Conservation (phyloP, 2,797 vertebrate genomes). For the Peromyscus melanophrys region DNA sequence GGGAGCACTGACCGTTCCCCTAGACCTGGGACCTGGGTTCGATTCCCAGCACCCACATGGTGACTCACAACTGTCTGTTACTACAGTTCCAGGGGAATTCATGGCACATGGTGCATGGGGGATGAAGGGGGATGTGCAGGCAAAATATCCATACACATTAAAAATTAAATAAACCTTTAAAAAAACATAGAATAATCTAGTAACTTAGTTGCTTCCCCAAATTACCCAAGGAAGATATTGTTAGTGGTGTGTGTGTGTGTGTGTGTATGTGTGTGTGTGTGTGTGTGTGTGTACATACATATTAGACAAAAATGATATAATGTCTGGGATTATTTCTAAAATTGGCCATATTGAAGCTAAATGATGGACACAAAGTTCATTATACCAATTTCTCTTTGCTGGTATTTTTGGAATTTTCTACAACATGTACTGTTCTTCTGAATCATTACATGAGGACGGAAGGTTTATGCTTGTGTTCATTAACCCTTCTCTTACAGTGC, state of each 20-base stretch:
- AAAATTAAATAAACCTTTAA: background rate
- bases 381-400: constrained; percentile 6
- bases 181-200: background rate
- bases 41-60: background rate
- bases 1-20: background rate
- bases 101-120: background rate
- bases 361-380: background rate
- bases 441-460: constrained; percentile 52
- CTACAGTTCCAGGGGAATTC: background rate
- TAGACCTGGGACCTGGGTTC: background rate
- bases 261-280: background rate
- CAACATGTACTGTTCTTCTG: constrained; percentile 39
- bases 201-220: constrained; percentile 58
- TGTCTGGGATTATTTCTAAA: constrained; percentile 50
- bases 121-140: background rate
- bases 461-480: constrained; percentile 67
- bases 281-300: background rate
- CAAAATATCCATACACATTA: background rate
- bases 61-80: background rate
- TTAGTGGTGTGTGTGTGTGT: background rate
- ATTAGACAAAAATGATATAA: constrained; percentile 14
- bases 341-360: constrained; percentile 36
- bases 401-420: constrained; percentile 54
- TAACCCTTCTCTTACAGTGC: constrained; percentile 91
- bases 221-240: constrained; percentile 45